phyloP scores from a whole-genome alignment of 2,888 invertebrate species.

The Ornithoptera priamus region DNA sequence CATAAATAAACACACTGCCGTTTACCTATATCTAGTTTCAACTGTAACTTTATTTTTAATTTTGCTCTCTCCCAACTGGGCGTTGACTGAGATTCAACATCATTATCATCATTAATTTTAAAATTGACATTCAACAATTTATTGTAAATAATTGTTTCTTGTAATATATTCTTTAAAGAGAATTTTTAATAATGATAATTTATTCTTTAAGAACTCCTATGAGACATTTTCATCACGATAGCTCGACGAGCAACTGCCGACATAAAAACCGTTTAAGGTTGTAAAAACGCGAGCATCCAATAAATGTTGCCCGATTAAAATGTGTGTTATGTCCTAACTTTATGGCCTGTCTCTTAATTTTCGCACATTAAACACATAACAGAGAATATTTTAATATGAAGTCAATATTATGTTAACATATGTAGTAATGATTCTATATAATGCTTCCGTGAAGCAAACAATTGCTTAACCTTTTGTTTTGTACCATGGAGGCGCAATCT shows the following conservation, averaged over 20 bases:
- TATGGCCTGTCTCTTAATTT: conserved; percentile 19
- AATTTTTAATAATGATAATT: neutral
- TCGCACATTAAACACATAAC: neutral
- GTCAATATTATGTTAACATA: neutral
- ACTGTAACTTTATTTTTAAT: no score
- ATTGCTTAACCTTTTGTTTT: neutral
- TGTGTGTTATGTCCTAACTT: conserved; percentile 15
- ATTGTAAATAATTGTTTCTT: no score
- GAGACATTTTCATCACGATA: conserved; percentile 13
- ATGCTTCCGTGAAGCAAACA: neutral
- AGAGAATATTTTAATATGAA: conserved; percentile 5
- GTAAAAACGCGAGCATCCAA: conserved; percentile 14
- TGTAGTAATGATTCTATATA: neutral
- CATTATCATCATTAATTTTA: no score
- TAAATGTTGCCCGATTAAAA: conserved; percentile 21
- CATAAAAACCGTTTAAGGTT: conserved; percentile 22
- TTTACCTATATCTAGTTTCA: no score
- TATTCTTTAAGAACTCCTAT: neutral
- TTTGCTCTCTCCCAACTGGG: no score
- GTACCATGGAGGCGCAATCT: no score
- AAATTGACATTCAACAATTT: no score
- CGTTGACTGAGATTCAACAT: no score
- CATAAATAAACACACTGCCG: no score
- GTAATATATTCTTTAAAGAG: neutral
- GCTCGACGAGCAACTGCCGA: conserved; percentile 1